Evolutionary conservation across 2,113 vertebrate species (phyloP), one percentile per base, ranked within the genome.

Genomic region (Paraplagusia blochii): DNA sequence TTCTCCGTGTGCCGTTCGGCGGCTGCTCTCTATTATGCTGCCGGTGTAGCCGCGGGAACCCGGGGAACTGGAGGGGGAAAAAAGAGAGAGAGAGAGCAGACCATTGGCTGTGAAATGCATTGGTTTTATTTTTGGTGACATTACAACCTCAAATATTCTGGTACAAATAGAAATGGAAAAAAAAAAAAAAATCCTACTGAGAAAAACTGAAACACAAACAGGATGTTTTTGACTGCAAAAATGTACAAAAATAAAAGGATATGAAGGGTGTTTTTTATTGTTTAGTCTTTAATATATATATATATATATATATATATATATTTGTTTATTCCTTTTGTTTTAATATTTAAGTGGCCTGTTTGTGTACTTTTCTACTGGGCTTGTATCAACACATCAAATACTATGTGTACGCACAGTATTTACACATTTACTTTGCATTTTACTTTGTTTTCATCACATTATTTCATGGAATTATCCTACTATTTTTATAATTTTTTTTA

Each of bases 51-150:
- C 53, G 9, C 10, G 44, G 15, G 48, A 16, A 50, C 34, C n/a
- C 2, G 1, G 45, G 36, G 45, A 22, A 46, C 34, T 51, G 22
- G 38, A n/a, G 36, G 48, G n/a, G 18, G 15, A 40, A 11, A 1
- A 15, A 29, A 6, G 16, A 36, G 48, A 12, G 18, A 18, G 40
- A 13, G 1, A 16, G n/a, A 2, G 5, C 54, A 50, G 49, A 58
- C 54, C 55, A 54, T 42, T 34, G 34, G 42, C 58, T 47, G 10
- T 44, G 49, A 58, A 76, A 58, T 51, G 18, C n/a, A 55, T 52
- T 10, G 3, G n/a, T 50, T 29, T 10, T 18, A 8, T 61, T 34
- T 38, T 12, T 29, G 14, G 13, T 38, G 29, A 45, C 49, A 10
- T 63, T 68, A 29, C 13, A 53, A n/a, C 29, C 44, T 1, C 13